A percentile compares a stretch with the other conserved stretches of the same genome.
Conservation (phyloP, 2,888 invertebrate genomes). For the Lacanobia oleracea region DNA sequence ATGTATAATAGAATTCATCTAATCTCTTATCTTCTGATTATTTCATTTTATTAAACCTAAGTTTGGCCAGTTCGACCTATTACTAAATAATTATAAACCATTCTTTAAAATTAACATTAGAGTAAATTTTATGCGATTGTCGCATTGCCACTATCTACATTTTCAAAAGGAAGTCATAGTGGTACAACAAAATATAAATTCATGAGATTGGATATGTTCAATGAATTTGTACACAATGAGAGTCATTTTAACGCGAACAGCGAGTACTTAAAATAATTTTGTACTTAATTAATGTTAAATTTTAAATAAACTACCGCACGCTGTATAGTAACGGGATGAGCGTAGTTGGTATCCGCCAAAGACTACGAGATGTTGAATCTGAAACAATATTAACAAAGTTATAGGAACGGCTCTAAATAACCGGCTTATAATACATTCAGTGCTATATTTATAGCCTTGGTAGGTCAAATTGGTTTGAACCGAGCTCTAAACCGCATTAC, state of each 20-base stretch:
- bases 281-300: slow-evolving; percentile 70
- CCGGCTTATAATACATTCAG: neutral
- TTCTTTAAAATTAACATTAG: slow-evolving; percentile 41
- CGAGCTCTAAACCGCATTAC: slow-evolving; percentile 40
- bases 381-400: slow-evolving; percentile 75
- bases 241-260: slow-evolving; percentile 52
- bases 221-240: slow-evolving; percentile 82
- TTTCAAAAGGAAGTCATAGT: slow-evolving; percentile 46
- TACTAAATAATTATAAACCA: slow-evolving; percentile 64
- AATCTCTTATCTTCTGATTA: slow-evolving; percentile 50
- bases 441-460: slow-evolving; percentile 23
- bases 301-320: slow-evolving; percentile 82
- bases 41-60: slow-evolving; percentile 56
- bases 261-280: slow-evolving; percentile 65
- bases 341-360: slow-evolving; percentile 77
- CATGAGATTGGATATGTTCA: slow-evolving; percentile 78
- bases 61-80: slow-evolving; percentile 80
- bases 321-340: slow-evolving; percentile 79
- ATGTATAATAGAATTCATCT: slow-evolving; percentile 50
- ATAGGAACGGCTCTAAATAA: slow-evolving; percentile 26
- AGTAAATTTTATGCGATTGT: slow-evolving; percentile 34
- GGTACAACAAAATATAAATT: slow-evolving; percentile 57
- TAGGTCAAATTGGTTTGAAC: slow-evolving; percentile 32
- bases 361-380: slow-evolving; percentile 75
- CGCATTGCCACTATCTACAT: slow-evolving; percentile 41